phyloP scores from a whole-genome alignment of 2,113 vertebrate genomes.

The Thunnus thynnus region DNA sequence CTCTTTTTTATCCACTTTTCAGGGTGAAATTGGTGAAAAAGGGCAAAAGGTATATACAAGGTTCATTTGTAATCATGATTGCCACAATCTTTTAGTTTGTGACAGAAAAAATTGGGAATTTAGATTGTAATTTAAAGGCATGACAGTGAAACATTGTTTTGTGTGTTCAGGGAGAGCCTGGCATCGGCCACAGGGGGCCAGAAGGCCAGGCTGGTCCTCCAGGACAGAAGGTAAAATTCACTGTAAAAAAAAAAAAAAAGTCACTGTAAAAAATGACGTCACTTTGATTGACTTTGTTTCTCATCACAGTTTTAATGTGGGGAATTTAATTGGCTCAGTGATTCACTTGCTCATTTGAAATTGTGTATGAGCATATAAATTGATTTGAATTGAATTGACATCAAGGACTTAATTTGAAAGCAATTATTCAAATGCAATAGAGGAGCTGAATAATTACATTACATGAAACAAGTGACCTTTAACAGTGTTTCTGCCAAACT shows the following conservation, averaged over 20 bases:
- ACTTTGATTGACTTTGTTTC: slow-evolving; percentile 64
- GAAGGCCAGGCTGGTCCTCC: slow-evolving; percentile 89
- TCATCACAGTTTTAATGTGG: slow-evolving; percentile 62
- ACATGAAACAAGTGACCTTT: slow-evolving; percentile 33
- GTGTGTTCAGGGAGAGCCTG: slow-evolving; percentile 88
- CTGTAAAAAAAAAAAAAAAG: background rate
- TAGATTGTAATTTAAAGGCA: background rate
- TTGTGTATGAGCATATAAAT: slow-evolving; percentile 43
- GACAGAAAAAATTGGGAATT: background rate
- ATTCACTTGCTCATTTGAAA: slow-evolving; percentile 58
- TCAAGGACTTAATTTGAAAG: slow-evolving; percentile 38
- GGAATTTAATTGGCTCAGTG: slow-evolving; percentile 63
- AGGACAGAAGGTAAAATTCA: slow-evolving; percentile 86
- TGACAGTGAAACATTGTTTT: background rate
- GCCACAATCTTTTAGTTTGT: background rate
- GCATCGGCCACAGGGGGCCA: slow-evolving; percentile 89
- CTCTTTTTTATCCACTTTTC: slow-evolving; percentile 51
- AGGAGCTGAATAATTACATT: slow-evolving; percentile 31
- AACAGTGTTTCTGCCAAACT: slow-evolving; percentile 12
- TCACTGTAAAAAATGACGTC: slow-evolving; percentile 6
- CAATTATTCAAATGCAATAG: slow-evolving; percentile 59
- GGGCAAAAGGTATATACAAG: slow-evolving; percentile 89
- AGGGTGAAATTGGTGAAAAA: slow-evolving; percentile 89
- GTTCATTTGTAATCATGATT: background rate
- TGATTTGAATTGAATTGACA: slow-evolving; percentile 12